Evolutionary conservation across 2,888 invertebrate species (phyloP).

Genomic region (Chymomyza procnemis): DNA sequence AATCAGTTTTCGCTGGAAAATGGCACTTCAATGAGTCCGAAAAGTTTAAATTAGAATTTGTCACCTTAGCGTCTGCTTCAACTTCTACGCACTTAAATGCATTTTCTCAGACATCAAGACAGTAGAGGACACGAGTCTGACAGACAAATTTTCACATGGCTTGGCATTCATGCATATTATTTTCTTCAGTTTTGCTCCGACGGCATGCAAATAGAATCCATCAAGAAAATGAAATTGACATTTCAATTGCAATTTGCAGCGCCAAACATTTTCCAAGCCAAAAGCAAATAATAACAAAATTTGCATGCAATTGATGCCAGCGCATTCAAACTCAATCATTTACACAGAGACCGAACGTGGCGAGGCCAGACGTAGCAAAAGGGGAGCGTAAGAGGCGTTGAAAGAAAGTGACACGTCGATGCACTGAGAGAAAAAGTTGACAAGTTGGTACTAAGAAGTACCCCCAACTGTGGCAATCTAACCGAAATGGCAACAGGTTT

Average conservation of each 20-base stretch:
- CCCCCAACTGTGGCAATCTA: no score
- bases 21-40: background rate
- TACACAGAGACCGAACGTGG: conserved; percentile 9
- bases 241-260: conserved; percentile 60
- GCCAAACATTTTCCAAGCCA: conserved; percentile 12
- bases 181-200: background rate
- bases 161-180: background rate
- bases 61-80: background rate
- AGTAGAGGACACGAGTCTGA: background rate
- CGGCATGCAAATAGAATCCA: conserved; percentile 13
- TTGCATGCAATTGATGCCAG: conserved; percentile 68
- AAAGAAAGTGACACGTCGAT: no score
- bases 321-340: conserved; percentile 58
- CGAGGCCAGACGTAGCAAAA: background rate
- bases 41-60: conserved; percentile 1
- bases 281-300: conserved; percentile 61
- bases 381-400: conserved; percentile 1
- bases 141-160: conserved; percentile 16
- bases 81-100: background rate
- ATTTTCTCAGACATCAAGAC: background rate
- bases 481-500: no score
- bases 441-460: no score
- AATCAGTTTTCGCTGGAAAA: background rate
- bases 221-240: conserved; percentile 49
- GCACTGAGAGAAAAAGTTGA: no score